Evolutionary conservation across 53 echinoderm and acorn worm species (phyloP), one percentile per base, ranked within the genome.

Genomic region (Antedon mediterranea): DNA sequence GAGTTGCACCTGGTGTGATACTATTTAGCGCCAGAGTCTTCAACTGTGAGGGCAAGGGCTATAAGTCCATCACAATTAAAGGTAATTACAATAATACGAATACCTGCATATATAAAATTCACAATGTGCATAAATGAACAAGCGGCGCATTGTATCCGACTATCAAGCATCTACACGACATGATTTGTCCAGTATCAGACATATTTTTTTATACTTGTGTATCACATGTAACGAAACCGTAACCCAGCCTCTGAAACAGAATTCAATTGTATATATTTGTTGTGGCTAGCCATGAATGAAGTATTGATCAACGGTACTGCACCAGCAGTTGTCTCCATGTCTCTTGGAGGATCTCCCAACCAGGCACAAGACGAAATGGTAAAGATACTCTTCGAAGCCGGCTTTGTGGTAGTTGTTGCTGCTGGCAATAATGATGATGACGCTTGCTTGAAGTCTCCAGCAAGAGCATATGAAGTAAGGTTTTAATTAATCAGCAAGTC

Each of bases 271-370:
- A n/a, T n/a, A n/a, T n/a, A n/a, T n/a, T n/a, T n/a, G n/a, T n/a
- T n/a, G n/a, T n/a, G n/a, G n/a, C 37, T 18, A 91, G 88, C 85
- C 26, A 72, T 91, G 76, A 41, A 88, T 27, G 84, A 85, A 78
- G 79, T 91, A 0, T 30, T 43, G 0, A 73, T 23, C 5, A 44
- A 81, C 14, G 86, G 83, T 3, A 0, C 8, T 3, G 23, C 72
- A 8, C 88, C 91, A n/a, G 85, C 77, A 0, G 83, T 91, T 11
- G 88, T 78, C 4, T 88, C 88, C 71, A 91, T 91, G 91, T 91
- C 91, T 28, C 88, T 91, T 27, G 91, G 88, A 29, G 91, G 88
- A 3, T 42, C 74, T 9, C 28, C 30, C 7, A 82, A 77, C 14
- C 31, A 28, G 27, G 34, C 81, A 1, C 77, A 80, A 13, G 88